Percentiles rank a stretch among this genome's conserved stretches.
These are phyloP conservation scores for Sesamia nonagrioides DNA, from an alignment of 1,140 invertebrate species.

Conservation along the genomic window DNA sequence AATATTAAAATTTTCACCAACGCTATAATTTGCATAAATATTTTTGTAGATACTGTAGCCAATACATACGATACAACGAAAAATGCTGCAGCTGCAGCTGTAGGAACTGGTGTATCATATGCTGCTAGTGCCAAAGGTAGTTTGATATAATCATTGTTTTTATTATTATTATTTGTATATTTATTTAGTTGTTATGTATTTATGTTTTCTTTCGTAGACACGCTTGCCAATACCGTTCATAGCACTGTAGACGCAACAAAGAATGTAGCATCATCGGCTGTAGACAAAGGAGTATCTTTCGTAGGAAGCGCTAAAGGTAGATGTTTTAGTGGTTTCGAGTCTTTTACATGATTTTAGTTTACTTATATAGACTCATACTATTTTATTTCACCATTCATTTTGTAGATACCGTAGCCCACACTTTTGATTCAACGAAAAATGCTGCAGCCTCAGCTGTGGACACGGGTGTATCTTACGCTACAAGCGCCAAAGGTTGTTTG, in stretches of 20 bases:
- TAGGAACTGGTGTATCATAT: conserved; percentile 47
- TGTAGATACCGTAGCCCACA: conserved; percentile 38
- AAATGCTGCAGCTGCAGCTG: conserved; percentile 46
- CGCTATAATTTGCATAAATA: no score
- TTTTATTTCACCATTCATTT: not conserved
- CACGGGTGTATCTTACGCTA: conserved; percentile 40
- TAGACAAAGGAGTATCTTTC: conserved; percentile 61
- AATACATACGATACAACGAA: conserved; percentile 51
- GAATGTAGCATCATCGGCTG: conserved; percentile 58
- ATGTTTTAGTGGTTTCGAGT: not conserved
- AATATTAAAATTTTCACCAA: no score
- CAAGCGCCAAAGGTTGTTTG: conserved; percentile 41
- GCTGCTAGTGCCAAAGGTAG: conserved; percentile 41
- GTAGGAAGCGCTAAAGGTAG: conserved; percentile 69
- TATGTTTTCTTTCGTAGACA: conserved; percentile 53
- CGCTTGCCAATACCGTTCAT: conserved; percentile 59
- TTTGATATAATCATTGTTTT: not conserved
- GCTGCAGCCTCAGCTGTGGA: conserved; percentile 47
- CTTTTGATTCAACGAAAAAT: conserved; percentile 53
- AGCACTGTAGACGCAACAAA: conserved; percentile 67
- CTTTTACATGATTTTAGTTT: no score
- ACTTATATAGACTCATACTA: no score
- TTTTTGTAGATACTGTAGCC: conserved; percentile 36
- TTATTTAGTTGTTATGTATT: conserved; percentile 4
- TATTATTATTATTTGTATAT: conserved; percentile 19